A percentile compares a stretch with the other conserved stretches of the same genome.
These are phyloP conservation scores for Heliconius hermathena DNA, from an alignment of 1,140 invertebrate species.

Conservation along the genomic window DNA sequence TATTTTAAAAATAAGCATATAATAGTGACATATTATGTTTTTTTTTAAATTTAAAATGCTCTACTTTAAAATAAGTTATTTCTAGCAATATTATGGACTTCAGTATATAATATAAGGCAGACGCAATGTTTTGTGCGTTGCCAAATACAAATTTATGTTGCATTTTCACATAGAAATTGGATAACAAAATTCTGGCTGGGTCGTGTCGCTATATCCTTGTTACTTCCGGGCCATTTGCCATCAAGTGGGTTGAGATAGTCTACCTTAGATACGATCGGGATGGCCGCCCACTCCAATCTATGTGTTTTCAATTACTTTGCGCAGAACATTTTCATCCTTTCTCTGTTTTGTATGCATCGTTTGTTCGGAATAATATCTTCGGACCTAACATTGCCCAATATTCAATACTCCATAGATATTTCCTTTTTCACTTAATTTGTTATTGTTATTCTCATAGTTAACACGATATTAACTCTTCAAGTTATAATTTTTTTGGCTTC, in stretches of 20 bases:
- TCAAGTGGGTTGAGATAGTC: conserved; percentile 77
- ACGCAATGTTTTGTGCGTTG: conserved; percentile 17
- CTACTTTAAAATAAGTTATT: neutral
- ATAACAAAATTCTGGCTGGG: conserved; percentile 61
- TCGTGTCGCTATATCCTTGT: conserved; percentile 70
- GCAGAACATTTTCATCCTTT: conserved; percentile 46
- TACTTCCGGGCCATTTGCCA: conserved; percentile 73
- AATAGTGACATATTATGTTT: neutral
- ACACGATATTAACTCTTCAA: neutral
- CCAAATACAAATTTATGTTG: conserved; percentile 48
- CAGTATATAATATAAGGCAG: neutral
- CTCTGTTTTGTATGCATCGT: conserved; percentile 29
- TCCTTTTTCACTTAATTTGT: conserved; percentile 5
- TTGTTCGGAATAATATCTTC: conserved; percentile 25
- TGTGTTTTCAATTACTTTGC: conserved; percentile 69
- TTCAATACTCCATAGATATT: neutral
- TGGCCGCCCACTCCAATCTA: conserved; percentile 60
- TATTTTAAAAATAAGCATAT: neutral
- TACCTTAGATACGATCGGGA: conserved; percentile 68
- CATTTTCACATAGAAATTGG: conserved; percentile 60
- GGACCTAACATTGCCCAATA: conserved; percentile 21
- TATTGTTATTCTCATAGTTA: neutral
- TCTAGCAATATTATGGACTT: neutral
- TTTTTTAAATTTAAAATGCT: neutral
- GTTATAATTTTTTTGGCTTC: no score